Conservation (phyloP, 2,888 invertebrate genomes). For the Agrotis puta region DNA sequence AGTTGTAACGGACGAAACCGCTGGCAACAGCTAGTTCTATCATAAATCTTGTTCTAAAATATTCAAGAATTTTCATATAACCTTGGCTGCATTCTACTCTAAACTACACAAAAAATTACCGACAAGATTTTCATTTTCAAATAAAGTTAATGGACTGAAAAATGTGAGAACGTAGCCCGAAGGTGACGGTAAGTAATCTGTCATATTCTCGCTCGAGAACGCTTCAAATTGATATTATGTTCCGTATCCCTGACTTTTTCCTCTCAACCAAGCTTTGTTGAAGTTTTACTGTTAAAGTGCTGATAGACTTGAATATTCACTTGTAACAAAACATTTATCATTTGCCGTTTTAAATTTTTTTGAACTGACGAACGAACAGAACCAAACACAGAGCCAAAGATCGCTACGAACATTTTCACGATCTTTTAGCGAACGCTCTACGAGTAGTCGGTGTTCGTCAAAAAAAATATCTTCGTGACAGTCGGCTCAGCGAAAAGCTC, state of each 20-base stretch:
- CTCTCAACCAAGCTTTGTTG: background rate
- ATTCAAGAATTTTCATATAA: background rate
- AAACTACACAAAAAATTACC: slow-evolving; percentile 23
- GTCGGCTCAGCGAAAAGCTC: too few species aligned
- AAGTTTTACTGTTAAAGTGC: background rate
- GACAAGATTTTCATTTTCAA: slow-evolving; percentile 23
- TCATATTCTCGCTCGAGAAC: slow-evolving; percentile 31
- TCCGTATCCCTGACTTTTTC: slow-evolving; percentile 24
- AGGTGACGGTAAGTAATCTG: slow-evolving; percentile 33
- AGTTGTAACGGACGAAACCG: too few species aligned
- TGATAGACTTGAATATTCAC: background rate
- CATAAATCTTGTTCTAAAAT: background rate
- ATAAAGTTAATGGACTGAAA: slow-evolving; percentile 40
- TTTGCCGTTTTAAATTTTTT: too few species aligned
- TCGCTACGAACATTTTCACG: too few species aligned
- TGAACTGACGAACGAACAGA: too few species aligned
- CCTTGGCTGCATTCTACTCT: background rate
- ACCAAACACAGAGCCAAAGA: too few species aligned
- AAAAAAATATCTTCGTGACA: too few species aligned
- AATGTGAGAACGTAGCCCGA: slow-evolving; percentile 42
- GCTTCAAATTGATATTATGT: slow-evolving; percentile 46
- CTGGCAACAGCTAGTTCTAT: too few species aligned
- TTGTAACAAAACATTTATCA: too few species aligned
- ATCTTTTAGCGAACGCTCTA: too few species aligned
- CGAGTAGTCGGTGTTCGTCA: too few species aligned